A percentile compares a stretch with the other conserved stretches of the same genome.
phyloP scores from a whole-genome alignment of 1,140 invertebrate species.

The Cheumatopsyche charites region DNA sequence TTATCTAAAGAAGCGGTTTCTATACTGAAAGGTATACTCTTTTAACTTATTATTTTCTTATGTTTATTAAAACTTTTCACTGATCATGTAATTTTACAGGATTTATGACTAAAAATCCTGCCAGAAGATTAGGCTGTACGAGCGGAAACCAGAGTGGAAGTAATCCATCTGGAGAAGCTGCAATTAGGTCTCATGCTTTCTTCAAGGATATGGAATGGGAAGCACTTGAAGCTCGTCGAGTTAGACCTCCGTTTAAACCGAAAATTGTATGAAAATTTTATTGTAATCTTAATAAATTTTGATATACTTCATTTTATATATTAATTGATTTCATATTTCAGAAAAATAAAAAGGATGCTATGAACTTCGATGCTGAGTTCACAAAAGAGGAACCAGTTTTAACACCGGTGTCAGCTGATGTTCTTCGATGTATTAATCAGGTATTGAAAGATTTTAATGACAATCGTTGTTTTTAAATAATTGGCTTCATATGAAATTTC shows the following conservation, averaged over 20 bases:
- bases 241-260: constrained; percentile 97
- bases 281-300: not conserved
- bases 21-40: constrained; percentile 89
- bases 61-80: too few species aligned
- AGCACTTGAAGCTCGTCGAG: constrained; percentile 84
- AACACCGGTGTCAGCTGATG: constrained; percentile 90
- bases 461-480: constrained; percentile 5
- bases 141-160: constrained; percentile 52
- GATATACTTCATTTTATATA: constrained; percentile 13
- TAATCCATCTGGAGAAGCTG: constrained; percentile 72
- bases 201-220: constrained; percentile 98
- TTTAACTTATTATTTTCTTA: too few species aligned
- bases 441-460: constrained; percentile 46
- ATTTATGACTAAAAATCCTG: constrained; percentile 98
- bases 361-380: constrained; percentile 99
- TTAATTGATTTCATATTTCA: constrained; percentile 61
- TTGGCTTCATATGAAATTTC: not conserved
- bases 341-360: constrained; percentile 97
- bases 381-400: constrained; percentile 97
- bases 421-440: constrained; percentile 90
- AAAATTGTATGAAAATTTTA: constrained; percentile 84
- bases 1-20: constrained; percentile 94
- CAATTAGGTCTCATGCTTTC: constrained; percentile 92
- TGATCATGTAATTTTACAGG: constrained; percentile 57
- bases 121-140: constrained; percentile 91